phyloP scores from a whole-genome alignment of 2,113 vertebrate genomes.

The Uria lomvia region DNA sequence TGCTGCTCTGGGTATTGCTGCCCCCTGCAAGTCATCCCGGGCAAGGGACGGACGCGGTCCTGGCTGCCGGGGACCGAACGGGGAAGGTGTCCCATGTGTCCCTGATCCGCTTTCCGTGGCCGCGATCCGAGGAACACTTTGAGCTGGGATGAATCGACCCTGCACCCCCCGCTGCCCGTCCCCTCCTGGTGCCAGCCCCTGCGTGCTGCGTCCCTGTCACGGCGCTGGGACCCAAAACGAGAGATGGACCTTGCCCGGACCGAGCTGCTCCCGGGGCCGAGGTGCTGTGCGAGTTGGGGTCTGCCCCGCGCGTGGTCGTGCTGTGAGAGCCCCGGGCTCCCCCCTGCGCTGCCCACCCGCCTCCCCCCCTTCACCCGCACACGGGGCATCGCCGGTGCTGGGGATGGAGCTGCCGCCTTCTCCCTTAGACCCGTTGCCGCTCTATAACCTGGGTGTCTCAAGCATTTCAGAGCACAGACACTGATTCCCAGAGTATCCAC shows the following conservation, averaged over 20 bases:
- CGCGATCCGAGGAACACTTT: accelerated
- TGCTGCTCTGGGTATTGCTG: not conserved
- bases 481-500: not conserved
- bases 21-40: not conserved
- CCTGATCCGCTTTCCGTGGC: not conserved
- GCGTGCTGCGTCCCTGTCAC: not conserved
- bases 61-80: not conserved
- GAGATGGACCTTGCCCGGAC: not conserved
- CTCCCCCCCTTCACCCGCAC: not conserved
- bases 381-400: not conserved
- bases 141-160: not conserved
- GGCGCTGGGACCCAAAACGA: too few species aligned
- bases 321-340: not conserved
- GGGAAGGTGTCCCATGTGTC: not conserved
- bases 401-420: not conserved
- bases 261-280: not conserved
- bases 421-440: accelerated
- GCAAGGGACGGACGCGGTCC: not conserved
- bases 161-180: not conserved
- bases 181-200: not conserved
- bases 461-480: not conserved
- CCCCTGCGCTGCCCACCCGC: not conserved
- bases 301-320: not conserved
- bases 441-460: not conserved
- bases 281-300: not conserved